Evolutionary conservation across 92 coral and sea anemone species (phyloP).

Genomic region (Parazoanthus atlanticus): DNA sequence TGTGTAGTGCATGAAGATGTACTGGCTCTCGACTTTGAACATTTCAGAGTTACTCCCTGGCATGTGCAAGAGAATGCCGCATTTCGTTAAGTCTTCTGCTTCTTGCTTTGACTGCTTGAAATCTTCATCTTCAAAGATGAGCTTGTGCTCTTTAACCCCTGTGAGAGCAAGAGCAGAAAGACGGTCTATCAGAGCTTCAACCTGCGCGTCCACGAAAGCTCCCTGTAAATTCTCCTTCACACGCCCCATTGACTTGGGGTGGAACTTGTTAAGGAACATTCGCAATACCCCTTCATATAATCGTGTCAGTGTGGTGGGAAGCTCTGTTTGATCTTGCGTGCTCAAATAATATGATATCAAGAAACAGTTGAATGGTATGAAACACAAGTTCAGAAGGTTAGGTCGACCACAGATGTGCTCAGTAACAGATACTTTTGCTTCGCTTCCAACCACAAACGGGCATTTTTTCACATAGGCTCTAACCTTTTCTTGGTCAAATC

Average conservation of each 20-base stretch:
- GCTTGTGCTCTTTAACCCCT: slow-evolving; percentile 39
- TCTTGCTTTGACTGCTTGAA: slow-evolving; percentile 28
- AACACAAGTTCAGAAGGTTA: slow-evolving; percentile 36
- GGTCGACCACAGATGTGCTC: slow-evolving; percentile 37
- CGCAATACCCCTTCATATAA: slow-evolving; percentile 41
- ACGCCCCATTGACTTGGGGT: slow-evolving; percentile 31
- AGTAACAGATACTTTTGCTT: slow-evolving; percentile 5
- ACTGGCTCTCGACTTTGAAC: slow-evolving; percentile 39
- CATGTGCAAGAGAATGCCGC: slow-evolving; percentile 35
- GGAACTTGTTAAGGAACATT: slow-evolving; percentile 37
- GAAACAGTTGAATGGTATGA: slow-evolving; percentile 42
- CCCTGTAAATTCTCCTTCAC: slow-evolving; percentile 37
- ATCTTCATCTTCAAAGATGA: slow-evolving; percentile 35
- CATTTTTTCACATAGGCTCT: slow-evolving; percentile 24
- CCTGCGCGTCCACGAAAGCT: slow-evolving; percentile 26
- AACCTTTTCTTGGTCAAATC: slow-evolving; percentile 33
- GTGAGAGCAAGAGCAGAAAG: slow-evolving; percentile 34
- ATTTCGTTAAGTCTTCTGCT: slow-evolving; percentile 36
- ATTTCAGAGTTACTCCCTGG: slow-evolving; percentile 38
- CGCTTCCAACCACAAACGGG: slow-evolving; percentile 10
- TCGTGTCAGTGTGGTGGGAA: slow-evolving; percentile 29
- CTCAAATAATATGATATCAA: slow-evolving; percentile 40
- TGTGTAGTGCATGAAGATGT: slow-evolving; percentile 38
- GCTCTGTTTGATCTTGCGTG: slow-evolving; percentile 39
- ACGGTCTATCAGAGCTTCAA: slow-evolving; percentile 26